These are phyloP conservation scores for Brachionus asplanchnoidis DNA, from an alignment of 1,140 invertebrate genomes.

Conservation along the genomic window DNA sequence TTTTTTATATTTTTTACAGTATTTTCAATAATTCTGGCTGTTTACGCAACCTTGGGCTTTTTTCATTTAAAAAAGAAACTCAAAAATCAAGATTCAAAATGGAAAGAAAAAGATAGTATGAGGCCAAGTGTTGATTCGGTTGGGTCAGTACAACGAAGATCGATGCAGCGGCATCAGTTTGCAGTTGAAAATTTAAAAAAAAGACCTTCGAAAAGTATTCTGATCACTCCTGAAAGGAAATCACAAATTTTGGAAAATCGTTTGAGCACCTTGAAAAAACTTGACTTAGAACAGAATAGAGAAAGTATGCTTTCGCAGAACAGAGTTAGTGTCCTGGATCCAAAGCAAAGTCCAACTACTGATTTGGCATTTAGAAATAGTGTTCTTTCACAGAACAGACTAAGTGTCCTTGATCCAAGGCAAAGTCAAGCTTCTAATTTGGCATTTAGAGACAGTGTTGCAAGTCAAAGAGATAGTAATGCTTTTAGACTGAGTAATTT, in stretches of 20 bases:
- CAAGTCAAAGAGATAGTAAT: not conserved
- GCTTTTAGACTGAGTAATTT: not conserved
- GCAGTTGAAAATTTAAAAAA: conserved; percentile 18
- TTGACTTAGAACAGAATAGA: not conserved
- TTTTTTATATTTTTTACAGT: not conserved
- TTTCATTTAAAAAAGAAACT: not conserved
- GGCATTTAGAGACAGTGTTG: not conserved
- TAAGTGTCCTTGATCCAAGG: not conserved
- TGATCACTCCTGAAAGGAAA: conserved; percentile 2
- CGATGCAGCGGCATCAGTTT: not conserved
- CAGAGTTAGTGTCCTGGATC: not conserved
- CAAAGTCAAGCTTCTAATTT: too few relatives aligned
- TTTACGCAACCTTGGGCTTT: not conserved
- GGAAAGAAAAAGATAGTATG: not conserved
- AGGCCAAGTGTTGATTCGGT: not conserved
- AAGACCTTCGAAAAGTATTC: conserved; percentile 18
- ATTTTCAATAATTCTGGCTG: not conserved
- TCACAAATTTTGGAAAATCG: not conserved
- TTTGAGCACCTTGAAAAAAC: not conserved
- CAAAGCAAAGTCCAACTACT: not conserved
- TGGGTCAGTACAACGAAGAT: not conserved
- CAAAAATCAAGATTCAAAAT: not conserved
- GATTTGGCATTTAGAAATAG: not conserved
- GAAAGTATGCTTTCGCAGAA: not conserved
- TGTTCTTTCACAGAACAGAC: not conserved